Base-by-base conservation (phyloP, 1,140 invertebrate species). In the Nymphalis io region DNA sequence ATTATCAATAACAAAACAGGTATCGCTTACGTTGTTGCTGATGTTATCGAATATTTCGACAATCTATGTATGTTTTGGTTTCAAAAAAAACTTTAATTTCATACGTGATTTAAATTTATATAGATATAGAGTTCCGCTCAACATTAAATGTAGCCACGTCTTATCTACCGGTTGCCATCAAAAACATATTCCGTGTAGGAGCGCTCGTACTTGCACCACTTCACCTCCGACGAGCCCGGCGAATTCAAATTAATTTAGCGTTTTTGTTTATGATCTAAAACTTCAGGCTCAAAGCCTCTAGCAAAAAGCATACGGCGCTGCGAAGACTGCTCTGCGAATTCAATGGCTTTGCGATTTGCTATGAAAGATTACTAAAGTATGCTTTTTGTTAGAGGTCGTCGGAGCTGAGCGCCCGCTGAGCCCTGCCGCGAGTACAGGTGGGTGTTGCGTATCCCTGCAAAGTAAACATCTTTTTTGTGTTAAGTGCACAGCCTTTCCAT, bases 261-360 rank as follows among this genome's bases (percentile, higher is more conserved):
- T 46, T 51, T 51, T 16, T 51, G 18, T 27, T 55, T 16, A 15
- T 39, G 16, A 44, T 42, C 18, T 60, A 60, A 42, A 21, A 53
- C 42, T 66, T 27, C 57, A 69, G 62, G 40, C 64, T 55, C 58
- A 66, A 67, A 71, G 65, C 75, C 66, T 84, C 81, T 89, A 83
- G 64, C 84, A 84, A 88, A 87, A 86, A 87, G 81, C 84, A 86
- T 85, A 85, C 79, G 70, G 79, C 81, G 60, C 48, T 79, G 83
- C 85, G 80, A 84, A 51, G 46, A 79, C 70, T 82, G 85, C 85
- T 69, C 60, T 84, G 85, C 85, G 85, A 89, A 80, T 77, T 88
- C 63, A 83, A 84, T 82, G 70, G 82, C 83, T 83, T 65, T 75
- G 82, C 83, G 78, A 81, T 79, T 65, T 84, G 39, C 69, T 80